These are phyloP conservation scores for Apocrypta bakeri DNA, from an alignment of 1,140 invertebrate genomes.

Conservation along the genomic window DNA sequence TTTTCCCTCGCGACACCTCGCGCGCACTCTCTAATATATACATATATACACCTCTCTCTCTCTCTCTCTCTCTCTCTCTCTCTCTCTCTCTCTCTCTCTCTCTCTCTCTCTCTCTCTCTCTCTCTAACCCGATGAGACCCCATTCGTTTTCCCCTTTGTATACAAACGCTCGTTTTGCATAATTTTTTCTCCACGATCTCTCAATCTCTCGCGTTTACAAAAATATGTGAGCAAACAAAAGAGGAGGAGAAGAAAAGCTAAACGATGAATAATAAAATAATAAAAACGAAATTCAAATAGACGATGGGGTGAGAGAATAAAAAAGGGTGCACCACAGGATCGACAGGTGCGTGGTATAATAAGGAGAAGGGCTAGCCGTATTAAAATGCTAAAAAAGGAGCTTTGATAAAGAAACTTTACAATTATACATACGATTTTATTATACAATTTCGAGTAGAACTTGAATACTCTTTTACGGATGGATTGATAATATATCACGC, in stretches of 20 bases:
- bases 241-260: not conserved
- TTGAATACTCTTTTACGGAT: constrained; percentile 49
- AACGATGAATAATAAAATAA: not conserved
- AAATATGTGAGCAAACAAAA: not conserved
- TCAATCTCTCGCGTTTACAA: not conserved
- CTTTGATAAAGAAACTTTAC: constrained; percentile 53
- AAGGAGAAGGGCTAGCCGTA: not conserved
- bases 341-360: not conserved
- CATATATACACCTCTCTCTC: no score
- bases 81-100: not conserved
- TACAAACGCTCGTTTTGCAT: not conserved
- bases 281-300: not conserved
- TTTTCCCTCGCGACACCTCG: constrained; percentile 6
- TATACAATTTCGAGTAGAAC: constrained; percentile 44
- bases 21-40: not conserved
- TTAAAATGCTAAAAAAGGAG: constrained; percentile 34
- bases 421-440: constrained; percentile 51
- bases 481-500: not conserved
- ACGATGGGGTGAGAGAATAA: not conserved
- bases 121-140: not conserved
- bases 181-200: not conserved
- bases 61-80: not conserved
- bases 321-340: not conserved
- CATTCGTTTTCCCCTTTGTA: constrained; percentile 34
- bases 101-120: not conserved